phyloP scores from a whole-genome alignment of 1,140 invertebrate genomes.

The Protaetia brevitarsis region DNA sequence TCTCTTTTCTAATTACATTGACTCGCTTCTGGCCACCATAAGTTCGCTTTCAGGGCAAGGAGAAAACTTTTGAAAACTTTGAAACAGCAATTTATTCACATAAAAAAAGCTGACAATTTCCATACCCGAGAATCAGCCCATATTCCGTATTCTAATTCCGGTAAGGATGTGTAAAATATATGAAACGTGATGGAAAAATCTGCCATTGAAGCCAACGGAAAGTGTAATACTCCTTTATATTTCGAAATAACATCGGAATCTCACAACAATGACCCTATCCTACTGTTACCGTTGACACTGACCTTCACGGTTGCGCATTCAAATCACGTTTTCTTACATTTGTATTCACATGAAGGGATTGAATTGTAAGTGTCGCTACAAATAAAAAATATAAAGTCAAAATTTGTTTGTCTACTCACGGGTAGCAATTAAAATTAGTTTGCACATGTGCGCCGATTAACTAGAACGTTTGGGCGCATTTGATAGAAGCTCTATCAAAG shows the following conservation, averaged over 20 bases:
- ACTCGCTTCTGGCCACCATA: no score
- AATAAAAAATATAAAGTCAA: neutral
- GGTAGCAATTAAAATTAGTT: neutral
- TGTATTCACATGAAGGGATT: neutral
- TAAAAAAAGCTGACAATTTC: no score
- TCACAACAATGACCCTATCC: neutral
- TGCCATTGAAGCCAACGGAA: no score
- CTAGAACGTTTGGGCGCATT: neutral
- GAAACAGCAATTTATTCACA: no score
- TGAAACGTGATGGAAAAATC: no score
- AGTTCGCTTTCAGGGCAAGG: no score
- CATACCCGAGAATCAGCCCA: no score
- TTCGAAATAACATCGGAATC: neutral
- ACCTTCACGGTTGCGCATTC: neutral
- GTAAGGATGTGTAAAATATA: no score
- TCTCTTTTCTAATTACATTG: no score
- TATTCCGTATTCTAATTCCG: no score
- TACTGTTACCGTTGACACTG: neutral
- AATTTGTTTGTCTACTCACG: neutral
- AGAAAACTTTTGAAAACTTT: no score
- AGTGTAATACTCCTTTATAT: neutral
- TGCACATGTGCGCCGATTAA: neutral
- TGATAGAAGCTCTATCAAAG: neutral
- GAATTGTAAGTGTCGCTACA: neutral
- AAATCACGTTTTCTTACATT: neutral